phyloP scores from a whole-genome alignment of 2,888 invertebrate genomes.

The Trissoscelio sp. region DNA sequence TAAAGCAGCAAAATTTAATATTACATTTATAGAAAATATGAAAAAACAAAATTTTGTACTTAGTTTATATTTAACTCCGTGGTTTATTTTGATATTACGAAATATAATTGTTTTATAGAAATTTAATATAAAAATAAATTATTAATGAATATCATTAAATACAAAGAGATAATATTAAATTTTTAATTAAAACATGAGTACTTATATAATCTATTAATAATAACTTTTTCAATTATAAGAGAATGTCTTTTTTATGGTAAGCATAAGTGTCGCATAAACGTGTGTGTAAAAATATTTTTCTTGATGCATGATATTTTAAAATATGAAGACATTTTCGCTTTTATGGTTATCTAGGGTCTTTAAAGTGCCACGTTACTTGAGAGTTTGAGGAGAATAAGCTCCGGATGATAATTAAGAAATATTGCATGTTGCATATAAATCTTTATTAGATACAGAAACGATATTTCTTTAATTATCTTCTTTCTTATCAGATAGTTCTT shows the following conservation, averaged over 20 bases:
- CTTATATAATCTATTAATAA: not conserved
- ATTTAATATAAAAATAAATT: not conserved
- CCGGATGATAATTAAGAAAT: constrained; percentile 4
- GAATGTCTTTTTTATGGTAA: constrained; percentile 9
- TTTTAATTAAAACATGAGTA: not conserved
- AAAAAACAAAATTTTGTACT: too few species aligned
- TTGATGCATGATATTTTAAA: constrained; percentile 18
- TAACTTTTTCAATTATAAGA: constrained; percentile 8
- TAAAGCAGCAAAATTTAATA: too few species aligned
- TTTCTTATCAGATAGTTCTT: too few species aligned
- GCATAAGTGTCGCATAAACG: not conserved
- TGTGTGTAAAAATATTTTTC: constrained; percentile 4
- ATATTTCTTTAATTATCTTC: too few species aligned
- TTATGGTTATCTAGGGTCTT: constrained; percentile 21
- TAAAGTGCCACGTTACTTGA: constrained; percentile 11
- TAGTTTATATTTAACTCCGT: too few species aligned
- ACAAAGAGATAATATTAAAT: not conserved
- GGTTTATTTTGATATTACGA: too few species aligned
- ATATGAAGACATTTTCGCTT: constrained; percentile 15
- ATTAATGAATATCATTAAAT: too few species aligned
- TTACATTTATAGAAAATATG: too few species aligned
- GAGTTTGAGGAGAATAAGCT: constrained; percentile 13
- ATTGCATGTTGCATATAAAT: not conserved
- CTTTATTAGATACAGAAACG: too few species aligned
- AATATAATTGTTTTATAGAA: too few species aligned